These are phyloP conservation scores for Drosophila subsilvestris DNA, from an alignment of 2,888 invertebrate genomes.

Conservation along the genomic window DNA sequence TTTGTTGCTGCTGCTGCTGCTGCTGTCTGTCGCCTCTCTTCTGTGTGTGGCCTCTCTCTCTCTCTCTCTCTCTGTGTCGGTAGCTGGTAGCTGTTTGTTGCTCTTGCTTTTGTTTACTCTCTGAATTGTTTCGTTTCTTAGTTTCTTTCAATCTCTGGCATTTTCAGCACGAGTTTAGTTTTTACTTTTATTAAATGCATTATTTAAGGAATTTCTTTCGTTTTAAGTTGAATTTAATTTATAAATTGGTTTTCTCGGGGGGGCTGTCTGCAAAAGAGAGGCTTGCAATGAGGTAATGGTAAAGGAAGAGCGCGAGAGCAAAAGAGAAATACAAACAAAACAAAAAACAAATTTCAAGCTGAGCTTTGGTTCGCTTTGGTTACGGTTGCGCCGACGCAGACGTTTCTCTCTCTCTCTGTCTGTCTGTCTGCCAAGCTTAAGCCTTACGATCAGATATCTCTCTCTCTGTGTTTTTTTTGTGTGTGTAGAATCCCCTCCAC, in stretches of 20 bases:
- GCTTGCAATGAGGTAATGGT: background rate
- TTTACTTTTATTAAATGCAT: constrained; percentile 70
- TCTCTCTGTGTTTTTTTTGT: background rate
- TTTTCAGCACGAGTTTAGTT: constrained; percentile 65
- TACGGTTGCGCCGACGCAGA: background rate
- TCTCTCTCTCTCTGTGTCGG: constrained; percentile 10
- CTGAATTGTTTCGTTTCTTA: constrained; percentile 41
- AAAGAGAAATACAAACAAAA: background rate
- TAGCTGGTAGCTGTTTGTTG: constrained; percentile 9
- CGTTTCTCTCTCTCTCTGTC: background rate
- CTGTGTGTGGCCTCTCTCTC: constrained; percentile 4
- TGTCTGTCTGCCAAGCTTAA: background rate
- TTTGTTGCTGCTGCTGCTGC: constrained; percentile 30
- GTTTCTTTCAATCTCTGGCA: constrained; percentile 68
- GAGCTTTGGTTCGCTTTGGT: background rate
- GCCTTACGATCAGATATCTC: background rate
- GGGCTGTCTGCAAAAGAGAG: constrained; percentile 1
- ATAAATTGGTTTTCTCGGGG: constrained; percentile 3
- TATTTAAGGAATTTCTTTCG: constrained; percentile 45
- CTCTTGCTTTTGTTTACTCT: constrained; percentile 31
- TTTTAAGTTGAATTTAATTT: constrained; percentile 16
- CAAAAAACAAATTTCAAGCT: background rate
- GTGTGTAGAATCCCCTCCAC: background rate
- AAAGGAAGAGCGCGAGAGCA: background rate
- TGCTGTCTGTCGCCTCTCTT: constrained; percentile 15